Evolutionary conservation across 2,797 vertebrate genomes (phyloP).

Genomic region (Ispidina lecontei): DNA sequence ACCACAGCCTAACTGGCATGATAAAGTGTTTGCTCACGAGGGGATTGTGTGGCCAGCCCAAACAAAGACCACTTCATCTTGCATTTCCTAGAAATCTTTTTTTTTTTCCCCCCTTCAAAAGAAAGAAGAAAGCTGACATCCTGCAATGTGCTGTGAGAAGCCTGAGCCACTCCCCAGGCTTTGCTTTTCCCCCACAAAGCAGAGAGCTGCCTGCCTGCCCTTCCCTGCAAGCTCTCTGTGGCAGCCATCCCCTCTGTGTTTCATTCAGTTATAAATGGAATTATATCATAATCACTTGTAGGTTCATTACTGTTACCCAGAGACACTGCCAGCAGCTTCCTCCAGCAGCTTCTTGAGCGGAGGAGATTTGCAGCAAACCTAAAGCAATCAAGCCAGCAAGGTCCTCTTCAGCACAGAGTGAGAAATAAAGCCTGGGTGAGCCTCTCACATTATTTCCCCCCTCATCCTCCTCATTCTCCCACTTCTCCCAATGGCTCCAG

Average conservation of each 20-base stretch:
- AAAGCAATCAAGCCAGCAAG: neutral
- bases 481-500: neutral
- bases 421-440: neutral
- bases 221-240: neutral
- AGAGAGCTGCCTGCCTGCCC: neutral
- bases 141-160: neutral
- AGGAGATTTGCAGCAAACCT: neutral
- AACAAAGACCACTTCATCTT: slow-evolving; percentile 75
- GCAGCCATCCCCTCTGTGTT: neutral
- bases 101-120: neutral
- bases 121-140: neutral
- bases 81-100: slow-evolving; percentile 74
- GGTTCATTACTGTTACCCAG: slow-evolving; percentile 11
- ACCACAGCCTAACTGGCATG: slow-evolving; percentile 56
- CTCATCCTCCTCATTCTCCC: neutral
- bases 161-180: neutral
- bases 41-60: slow-evolving; percentile 26
- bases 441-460: fast-evolving
- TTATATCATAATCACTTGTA: neutral
- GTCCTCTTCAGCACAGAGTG: neutral
- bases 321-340: neutral
- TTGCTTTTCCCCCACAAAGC: neutral
- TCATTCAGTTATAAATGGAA: slow-evolving; percentile 1
- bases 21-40: slow-evolving; percentile 61
- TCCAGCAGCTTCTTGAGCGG: neutral